Evolutionary conservation across 2,113 vertebrate genomes (phyloP).

Genomic region (Phoenicopterus ruber): DNA sequence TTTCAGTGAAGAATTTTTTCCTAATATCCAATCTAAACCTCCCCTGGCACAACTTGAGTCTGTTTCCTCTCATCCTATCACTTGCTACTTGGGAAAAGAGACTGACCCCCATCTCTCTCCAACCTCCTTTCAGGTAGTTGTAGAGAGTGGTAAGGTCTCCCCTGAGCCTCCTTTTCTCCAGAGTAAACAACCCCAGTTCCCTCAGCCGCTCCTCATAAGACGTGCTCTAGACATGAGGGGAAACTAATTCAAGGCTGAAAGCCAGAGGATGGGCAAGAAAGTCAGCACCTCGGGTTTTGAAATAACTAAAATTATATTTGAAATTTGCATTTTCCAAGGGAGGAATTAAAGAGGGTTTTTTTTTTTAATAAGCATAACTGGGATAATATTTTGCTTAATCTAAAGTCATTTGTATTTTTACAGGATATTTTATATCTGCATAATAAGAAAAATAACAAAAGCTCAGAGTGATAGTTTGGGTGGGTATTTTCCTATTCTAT

Average conservation of each 20-base stretch:
- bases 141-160: no score
- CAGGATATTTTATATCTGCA: neutral
- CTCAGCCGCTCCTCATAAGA: no score
- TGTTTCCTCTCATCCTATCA: no score
- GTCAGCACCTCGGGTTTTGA: neutral
- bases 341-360: neutral
- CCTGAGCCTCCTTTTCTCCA: no score
- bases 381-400: neutral
- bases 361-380: neutral
- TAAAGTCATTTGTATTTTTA: no score
- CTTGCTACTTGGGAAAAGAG: no score
- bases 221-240: neutral
- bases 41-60: no score
- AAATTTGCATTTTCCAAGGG: neutral
- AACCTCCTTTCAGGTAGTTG: no score
- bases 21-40: no score
- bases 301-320: neutral
- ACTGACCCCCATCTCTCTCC: no score
- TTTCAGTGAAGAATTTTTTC: no score
- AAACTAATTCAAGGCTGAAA: neutral
- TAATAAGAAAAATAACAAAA: neutral
- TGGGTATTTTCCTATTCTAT: neutral
- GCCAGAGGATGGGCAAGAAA: neutral
- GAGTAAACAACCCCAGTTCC: no score
- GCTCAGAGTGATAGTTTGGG: neutral